These are phyloP conservation scores for Dromas ardeola DNA, from an alignment of 2,113 vertebrate genomes.

Conservation along the genomic window DNA sequence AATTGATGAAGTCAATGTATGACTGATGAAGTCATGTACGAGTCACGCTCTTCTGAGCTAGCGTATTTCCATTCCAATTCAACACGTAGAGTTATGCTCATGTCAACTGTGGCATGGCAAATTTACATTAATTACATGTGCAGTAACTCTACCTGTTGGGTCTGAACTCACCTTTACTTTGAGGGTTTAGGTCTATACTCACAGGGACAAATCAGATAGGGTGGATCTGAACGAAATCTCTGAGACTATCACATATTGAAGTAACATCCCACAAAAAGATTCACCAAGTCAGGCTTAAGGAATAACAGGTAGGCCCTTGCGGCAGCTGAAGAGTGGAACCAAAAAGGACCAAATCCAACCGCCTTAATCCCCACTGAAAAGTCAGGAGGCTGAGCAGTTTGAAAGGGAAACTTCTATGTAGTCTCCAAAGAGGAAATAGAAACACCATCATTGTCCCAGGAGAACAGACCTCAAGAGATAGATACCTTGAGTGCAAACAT, in stretches of 20 bases:
- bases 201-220: neutral
- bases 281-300: neutral
- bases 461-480: neutral
- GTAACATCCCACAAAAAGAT: neutral
- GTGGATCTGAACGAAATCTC: neutral
- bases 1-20: neutral
- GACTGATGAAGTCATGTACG: neutral
- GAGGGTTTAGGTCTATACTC: neutral
- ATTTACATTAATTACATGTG: neutral
- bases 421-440: neutral
- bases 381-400: neutral
- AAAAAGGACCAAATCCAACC: neutral
- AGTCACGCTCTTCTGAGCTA: neutral
- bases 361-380: neutral
- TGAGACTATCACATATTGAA: neutral
- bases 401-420: neutral
- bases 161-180: neutral
- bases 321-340: neutral
- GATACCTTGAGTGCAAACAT: neutral
- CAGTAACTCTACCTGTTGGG: neutral
- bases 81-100: neutral
- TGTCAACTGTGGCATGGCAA: too few relatives aligned
- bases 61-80: neutral
- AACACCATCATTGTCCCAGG: neutral
- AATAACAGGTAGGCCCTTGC: neutral